Evolutionary conservation across 2,797 vertebrate species (phyloP).

Genomic region (Catharus ustulatus): DNA sequence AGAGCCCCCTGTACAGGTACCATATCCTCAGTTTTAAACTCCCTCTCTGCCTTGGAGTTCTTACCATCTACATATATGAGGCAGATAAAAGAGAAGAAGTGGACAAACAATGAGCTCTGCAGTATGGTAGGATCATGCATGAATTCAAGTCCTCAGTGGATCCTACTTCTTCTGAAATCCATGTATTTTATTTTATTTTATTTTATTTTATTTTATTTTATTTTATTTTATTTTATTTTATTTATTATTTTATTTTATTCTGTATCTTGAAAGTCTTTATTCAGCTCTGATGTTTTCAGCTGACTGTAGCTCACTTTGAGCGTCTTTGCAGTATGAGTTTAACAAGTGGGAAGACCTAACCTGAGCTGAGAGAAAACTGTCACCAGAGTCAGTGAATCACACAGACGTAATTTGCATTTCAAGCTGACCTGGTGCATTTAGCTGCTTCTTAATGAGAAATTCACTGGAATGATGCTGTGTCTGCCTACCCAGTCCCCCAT

Average conservation of each 20-base stretch:
- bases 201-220: not conserved
- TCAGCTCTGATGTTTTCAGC: not conserved
- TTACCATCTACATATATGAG: not conserved
- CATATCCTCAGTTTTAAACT: not conserved
- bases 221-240: not conserved
- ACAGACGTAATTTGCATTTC: slow-evolving; percentile 19
- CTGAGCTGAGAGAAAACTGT: not conserved
- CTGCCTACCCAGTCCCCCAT: not conserved
- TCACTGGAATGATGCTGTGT: not conserved
- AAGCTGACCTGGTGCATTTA: slow-evolving; percentile 9
- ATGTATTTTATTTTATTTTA: not conserved
- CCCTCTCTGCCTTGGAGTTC: not conserved
- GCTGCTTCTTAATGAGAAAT: slow-evolving; percentile 32
- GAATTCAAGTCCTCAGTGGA: not conserved
- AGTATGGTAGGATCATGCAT: not conserved
- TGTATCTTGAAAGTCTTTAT: not conserved
- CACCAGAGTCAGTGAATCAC: slow-evolving; percentile 1
- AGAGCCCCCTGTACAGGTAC: not conserved
- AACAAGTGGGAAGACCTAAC: slow-evolving; percentile 14
- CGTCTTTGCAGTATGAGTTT: not conserved
- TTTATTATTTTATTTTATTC: not conserved
- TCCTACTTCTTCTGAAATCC: not conserved
- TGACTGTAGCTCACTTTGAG: not conserved
- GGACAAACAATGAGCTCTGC: not conserved
- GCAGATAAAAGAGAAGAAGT: not conserved